These are phyloP conservation scores for Nebria brevicollis DNA, from an alignment of 2,888 invertebrate species.

Conservation along the genomic window DNA sequence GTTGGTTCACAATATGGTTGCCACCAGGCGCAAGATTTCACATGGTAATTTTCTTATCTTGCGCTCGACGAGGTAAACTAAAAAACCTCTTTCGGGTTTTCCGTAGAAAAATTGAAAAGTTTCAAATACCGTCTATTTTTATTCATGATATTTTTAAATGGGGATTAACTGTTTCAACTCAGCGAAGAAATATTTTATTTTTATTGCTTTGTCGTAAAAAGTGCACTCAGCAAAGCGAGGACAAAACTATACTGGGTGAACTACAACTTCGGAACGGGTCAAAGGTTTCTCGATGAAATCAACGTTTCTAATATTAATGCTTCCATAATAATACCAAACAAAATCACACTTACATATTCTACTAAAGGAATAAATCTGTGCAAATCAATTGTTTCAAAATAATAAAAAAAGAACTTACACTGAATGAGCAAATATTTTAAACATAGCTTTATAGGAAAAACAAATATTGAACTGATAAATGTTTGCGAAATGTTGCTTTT, in stretches of 20 bases:
- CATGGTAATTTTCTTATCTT: slow-evolving; percentile 37
- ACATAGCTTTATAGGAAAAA: no score
- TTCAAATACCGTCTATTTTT: slow-evolving; percentile 29
- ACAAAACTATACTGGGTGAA: slow-evolving; percentile 27
- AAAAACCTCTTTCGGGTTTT: slow-evolving; percentile 26
- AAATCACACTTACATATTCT: background rate
- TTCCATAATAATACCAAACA: background rate
- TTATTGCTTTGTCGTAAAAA: slow-evolving; percentile 31
- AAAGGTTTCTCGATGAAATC: slow-evolving; percentile 33
- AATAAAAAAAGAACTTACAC: no score
- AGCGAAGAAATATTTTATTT: slow-evolving; percentile 35
- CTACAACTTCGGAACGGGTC: slow-evolving; percentile 5
- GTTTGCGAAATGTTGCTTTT: background rate
- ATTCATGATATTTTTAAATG: slow-evolving; percentile 37
- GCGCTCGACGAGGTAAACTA: background rate
- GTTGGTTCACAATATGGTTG: slow-evolving; percentile 15
- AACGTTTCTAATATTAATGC: background rate
- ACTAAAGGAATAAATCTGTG: background rate
- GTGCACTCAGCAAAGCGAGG: slow-evolving; percentile 23
- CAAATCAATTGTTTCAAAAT: background rate
- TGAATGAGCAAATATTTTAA: no score
- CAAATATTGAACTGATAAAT: background rate
- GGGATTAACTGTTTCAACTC: slow-evolving; percentile 32
- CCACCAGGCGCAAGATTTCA: slow-evolving; percentile 13
- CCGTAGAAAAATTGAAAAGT: slow-evolving; percentile 32